Base-by-base conservation (phyloP, 2,888 invertebrate genomes). In the Himalopsyche tibetana region DNA sequence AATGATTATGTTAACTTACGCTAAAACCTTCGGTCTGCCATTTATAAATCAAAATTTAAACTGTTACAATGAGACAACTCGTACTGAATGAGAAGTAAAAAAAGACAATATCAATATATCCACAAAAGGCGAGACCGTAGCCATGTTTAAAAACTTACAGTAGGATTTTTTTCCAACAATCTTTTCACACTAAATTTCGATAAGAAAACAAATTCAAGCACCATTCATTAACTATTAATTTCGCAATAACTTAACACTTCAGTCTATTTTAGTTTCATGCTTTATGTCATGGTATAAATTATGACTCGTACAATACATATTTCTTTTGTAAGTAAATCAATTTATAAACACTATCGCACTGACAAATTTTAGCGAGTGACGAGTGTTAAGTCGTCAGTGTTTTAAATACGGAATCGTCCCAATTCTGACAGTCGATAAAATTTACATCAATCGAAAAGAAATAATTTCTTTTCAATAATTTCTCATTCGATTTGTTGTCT, bases 151-250 rank as follows among this genome's bases (percentile, higher is more conserved):
- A 74, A 74, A 74, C 74, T 74, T 74, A 74, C 74, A 74, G 36
- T 74, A 74, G 19, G 69, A 36, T 38, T 74, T 74, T 74, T 74
- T 74, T 63, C 36, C 74, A 74, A 74, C 74, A 74, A 74, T 74
- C 19, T 74, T 74, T 36, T 74, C 74, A 74, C 74, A 74, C 74
- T 38, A 74, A 74, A 74, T 74, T 74, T 74, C 74, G 74, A 74
- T 74, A 74, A 74, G 74, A 36, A 74, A 74, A 74, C 74, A 74
- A 74, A 74, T 74, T 74, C 74, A 74, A 74, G 74, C 74, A 74
- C 74, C 74, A 74, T 74, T 74, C 74, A 74, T 19, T 74, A 38
- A 36, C 74, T 74, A 74, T 74, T 74, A 38, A 74, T 36, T 74
- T 38, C 15, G 74, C 74, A 74, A 74, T 74, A 74, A 74, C 74